Evolutionary conservation across 2,888 invertebrate genomes (phyloP).

Genomic region (Standfussiana lucernea): DNA sequence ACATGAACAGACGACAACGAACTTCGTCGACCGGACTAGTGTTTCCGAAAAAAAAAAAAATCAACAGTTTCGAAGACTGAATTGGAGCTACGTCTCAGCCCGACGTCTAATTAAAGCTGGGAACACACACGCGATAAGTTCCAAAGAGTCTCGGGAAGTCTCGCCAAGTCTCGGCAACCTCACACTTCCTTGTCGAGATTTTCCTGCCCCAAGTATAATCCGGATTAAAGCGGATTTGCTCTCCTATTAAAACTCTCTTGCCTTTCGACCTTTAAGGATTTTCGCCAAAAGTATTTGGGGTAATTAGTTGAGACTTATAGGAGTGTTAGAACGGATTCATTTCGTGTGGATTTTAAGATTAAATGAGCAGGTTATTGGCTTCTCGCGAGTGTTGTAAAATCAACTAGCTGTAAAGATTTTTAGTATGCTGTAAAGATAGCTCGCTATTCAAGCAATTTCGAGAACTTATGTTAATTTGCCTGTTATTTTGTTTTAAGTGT

Average conservation of each 20-base stretch:
- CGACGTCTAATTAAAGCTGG: conserved; percentile 63
- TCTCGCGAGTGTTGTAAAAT: conserved; percentile 28
- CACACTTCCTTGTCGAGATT: conserved; percentile 57
- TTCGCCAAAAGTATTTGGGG: conserved; percentile 59
- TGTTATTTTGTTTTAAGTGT: neutral
- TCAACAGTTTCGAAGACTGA: conserved; percentile 26
- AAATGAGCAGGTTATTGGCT: conserved; percentile 35
- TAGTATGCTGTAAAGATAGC: conserved; percentile 13
- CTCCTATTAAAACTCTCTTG: conserved; percentile 74
- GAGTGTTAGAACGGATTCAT: conserved; percentile 46
- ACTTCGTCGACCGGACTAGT: neutral
- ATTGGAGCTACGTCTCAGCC: conserved; percentile 41
- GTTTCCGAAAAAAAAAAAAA: conserved; percentile 10
- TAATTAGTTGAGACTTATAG: conserved; percentile 60
- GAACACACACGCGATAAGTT: conserved; percentile 61
- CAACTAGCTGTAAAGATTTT: conserved; percentile 27
- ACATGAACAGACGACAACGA: conserved; percentile 17
- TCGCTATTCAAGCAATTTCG: neutral
- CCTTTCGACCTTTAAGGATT: conserved; percentile 69
- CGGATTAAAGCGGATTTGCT: conserved; percentile 71
- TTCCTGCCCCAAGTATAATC: conserved; percentile 60
- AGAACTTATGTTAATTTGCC: neutral
- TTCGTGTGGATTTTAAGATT: conserved; percentile 41
- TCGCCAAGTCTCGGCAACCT: conserved; percentile 44
- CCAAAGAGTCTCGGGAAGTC: conserved; percentile 35